phyloP scores from a whole-genome alignment of 2,888 invertebrate species.

The Willowsia nigromaculata region DNA sequence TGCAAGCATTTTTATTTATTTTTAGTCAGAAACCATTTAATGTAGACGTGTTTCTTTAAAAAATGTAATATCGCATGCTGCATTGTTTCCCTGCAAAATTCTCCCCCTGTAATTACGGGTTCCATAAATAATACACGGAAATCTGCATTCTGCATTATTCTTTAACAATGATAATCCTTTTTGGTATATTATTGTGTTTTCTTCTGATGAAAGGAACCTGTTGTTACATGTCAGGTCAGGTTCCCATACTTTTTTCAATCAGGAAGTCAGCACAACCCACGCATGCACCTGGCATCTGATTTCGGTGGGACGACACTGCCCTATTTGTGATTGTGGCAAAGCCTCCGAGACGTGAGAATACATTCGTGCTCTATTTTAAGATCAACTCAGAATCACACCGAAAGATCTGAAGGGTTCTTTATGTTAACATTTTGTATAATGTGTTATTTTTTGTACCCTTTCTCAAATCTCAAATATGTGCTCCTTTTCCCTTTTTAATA shows the following conservation, averaged over 20 bases:
- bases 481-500: slow-evolving; percentile 52
- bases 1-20: neutral
- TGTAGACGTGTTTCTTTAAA: too few species aligned
- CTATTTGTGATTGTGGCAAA: slow-evolving; percentile 34
- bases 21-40: neutral
- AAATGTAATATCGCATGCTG: slow-evolving; percentile 35
- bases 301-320: slow-evolving; percentile 40
- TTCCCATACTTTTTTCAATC: slow-evolving; percentile 70
- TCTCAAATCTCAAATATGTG: neutral
- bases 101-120: slow-evolving; percentile 31
- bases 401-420: too few species aligned
- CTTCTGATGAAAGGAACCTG: slow-evolving; percentile 57
- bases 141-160: slow-evolving; percentile 16
- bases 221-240: slow-evolving; percentile 69
- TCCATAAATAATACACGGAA: slow-evolving; percentile 52
- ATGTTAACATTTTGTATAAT: neutral
- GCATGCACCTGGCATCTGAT: slow-evolving; percentile 49
- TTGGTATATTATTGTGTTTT: slow-evolving; percentile 10
- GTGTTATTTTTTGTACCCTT: neutral
- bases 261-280: slow-evolving; percentile 51
- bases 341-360: slow-evolving; percentile 50
- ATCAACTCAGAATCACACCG: too few species aligned
- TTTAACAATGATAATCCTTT: slow-evolving; percentile 26
- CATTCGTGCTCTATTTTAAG: slow-evolving; percentile 44
- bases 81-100: slow-evolving; percentile 39